These are phyloP conservation scores for Naja naja DNA, from an alignment of 2,113 vertebrate genomes.

Conservation along the genomic window DNA sequence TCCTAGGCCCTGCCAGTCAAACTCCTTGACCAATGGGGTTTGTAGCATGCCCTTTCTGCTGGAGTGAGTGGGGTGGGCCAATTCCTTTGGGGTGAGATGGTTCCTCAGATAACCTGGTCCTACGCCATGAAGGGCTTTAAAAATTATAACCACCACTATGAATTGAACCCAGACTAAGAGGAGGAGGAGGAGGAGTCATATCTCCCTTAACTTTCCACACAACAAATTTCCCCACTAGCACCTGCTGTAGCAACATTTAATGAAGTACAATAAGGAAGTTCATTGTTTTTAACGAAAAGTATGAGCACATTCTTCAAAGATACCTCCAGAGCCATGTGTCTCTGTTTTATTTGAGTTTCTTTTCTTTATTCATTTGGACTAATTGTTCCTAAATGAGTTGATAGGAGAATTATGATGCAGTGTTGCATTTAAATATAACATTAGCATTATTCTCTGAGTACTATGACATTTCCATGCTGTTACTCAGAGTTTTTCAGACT, in stretches of 20 bases:
- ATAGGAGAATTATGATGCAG: conserved; percentile 63
- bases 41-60: not conserved
- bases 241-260: conserved; percentile 37
- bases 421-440: conserved; percentile 53
- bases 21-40: not conserved
- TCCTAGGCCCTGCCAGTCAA: not conserved
- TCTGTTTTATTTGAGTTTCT: conserved; percentile 51
- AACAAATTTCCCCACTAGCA: conserved; percentile 38
- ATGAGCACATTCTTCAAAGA: conserved; percentile 59
- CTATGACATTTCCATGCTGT: conserved; percentile 42
- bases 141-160: not conserved
- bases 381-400: conserved; percentile 66
- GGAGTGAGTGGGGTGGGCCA: not conserved
- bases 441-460: conserved; percentile 58
- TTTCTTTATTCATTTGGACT: conserved; percentile 55
- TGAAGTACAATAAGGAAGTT: conserved; percentile 61
- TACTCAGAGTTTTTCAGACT: not conserved
- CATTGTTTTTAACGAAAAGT: conserved; percentile 61
- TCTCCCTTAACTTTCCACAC: conserved; percentile 10
- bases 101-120: not conserved
- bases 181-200: not conserved
- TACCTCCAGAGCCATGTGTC: conserved; percentile 44
- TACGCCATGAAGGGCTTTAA: not conserved
- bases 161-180: not conserved
- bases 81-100: not conserved